Base-by-base conservation (phyloP, 2,797 vertebrate genomes). In the Lophius americanus region DNA sequence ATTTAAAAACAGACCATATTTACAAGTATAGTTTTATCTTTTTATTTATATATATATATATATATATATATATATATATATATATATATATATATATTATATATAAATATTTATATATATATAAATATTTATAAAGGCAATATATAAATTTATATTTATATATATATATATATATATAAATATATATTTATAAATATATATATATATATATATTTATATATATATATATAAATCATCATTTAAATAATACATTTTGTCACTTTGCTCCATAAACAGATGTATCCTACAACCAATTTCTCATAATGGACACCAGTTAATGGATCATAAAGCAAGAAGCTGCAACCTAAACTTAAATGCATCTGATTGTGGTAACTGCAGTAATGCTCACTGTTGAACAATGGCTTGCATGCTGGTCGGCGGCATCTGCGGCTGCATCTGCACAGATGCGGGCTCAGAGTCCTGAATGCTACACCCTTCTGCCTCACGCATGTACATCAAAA, bases 401-500 rank as follows among this genome's bases (percentile, higher is more conserved):
- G 39, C 51, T 84, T 64, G 90, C 83, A 92, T 84, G 83, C 88
- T 91, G 60, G 60, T 86, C 0, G 89, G 69, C 75, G 89, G 87
- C 0, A 83, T 53, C 85, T 91, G 88, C 1, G 81, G 73, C 78
- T 96, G 77, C 94, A 95, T 47, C 91, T 94, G 86, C 8, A 85
- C 88, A 0, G 84, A 63, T 60, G 95, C 94, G 0, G 92, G 64
- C 52, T 98, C 95, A 0, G 93, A 93, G 54, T 95, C 95, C n/a
- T 76, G 85, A 7, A 86, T 84, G 60, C 86, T 76, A 38, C 87
- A 91, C 57, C 88, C 84, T 11, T 94, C 93, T 0, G 93, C 93
- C 0, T 93, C 86, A 0, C 95, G 94, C 75, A 96, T 95, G 42
- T 98, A 96, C 86, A 95, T 89, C 0, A 99, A 91, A 90, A 99